These are phyloP conservation scores for Entelurus aequoreus DNA, from an alignment of 2,113 vertebrate genomes.

Conservation along the genomic window DNA sequence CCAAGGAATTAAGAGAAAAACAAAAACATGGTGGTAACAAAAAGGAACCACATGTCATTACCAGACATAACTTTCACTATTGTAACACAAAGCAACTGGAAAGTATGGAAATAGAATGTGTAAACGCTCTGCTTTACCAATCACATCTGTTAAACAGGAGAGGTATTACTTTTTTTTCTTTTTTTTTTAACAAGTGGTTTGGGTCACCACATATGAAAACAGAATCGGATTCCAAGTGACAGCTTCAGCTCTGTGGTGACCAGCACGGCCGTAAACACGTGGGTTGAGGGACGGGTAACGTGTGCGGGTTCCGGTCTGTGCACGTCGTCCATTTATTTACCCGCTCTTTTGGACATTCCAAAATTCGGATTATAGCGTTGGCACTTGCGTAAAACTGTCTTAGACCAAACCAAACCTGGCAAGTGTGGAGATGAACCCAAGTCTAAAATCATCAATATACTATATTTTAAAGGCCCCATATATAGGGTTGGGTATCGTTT, in stretches of 20 bases:
- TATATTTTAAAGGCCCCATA: no score
- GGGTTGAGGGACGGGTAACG: conserved; percentile 2
- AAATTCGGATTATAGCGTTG: no score
- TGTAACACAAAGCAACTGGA: conserved; percentile 3
- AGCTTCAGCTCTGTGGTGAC: conserved; percentile 34
- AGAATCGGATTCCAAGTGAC: conserved; percentile 42
- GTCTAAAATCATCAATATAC: no score
- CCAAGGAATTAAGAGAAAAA: conserved; percentile 3
- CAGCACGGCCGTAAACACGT: conserved; percentile 46
- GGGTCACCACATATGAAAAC: conserved; percentile 42
- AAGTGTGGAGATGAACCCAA: no score
- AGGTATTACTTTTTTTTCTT: conserved; percentile 13
- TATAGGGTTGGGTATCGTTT: no score
- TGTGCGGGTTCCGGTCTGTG: background rate
- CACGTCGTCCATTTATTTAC: no score
- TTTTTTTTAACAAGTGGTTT: conserved; percentile 32
- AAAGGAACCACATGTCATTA: background rate
- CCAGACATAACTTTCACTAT: conserved; percentile 3
- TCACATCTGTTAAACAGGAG: conserved; percentile 35
- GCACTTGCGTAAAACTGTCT: no score
- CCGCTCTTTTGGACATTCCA: no score
- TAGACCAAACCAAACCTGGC: no score
- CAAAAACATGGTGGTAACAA: conserved; percentile 4
- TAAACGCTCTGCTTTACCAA: conserved; percentile 18
- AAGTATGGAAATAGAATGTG: conserved; percentile 19